A percentile compares a stretch with the other conserved stretches of the same genome.
These are phyloP conservation scores for Aplodontia rufa DNA, from an alignment of 2,113 vertebrate genomes.

Conservation along the genomic window DNA sequence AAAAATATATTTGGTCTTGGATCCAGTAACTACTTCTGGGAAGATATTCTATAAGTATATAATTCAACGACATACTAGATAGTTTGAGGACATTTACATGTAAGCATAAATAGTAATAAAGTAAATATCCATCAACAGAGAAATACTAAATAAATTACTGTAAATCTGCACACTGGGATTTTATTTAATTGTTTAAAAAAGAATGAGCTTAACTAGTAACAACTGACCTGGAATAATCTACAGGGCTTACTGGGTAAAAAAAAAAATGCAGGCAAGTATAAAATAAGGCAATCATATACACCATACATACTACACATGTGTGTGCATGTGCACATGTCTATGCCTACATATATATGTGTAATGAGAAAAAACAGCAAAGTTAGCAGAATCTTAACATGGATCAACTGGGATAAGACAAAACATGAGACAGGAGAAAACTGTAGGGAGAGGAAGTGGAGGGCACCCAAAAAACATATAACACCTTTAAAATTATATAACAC, in stretches of 20 bases:
- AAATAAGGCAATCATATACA: not conserved
- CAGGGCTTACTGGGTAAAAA: not conserved
- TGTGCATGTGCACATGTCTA: too few relatives aligned
- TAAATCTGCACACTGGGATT: not conserved
- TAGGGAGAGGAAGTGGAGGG: not conserved
- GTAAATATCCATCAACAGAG: not conserved
- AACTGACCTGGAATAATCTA: slow-evolving; percentile 5
- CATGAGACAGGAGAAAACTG: not conserved
- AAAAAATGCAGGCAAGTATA: slow-evolving; percentile 1
- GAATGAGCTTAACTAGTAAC: not conserved
- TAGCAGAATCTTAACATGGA: not conserved
- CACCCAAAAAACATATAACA: not conserved
- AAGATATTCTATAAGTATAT: not conserved
- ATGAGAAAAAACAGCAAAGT: not conserved
- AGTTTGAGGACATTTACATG: not conserved
- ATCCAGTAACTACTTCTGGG: not conserved
- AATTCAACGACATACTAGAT: not conserved
- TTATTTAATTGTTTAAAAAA: not conserved
- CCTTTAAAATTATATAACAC: not conserved
- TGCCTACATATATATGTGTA: not conserved
- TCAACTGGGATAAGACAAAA: not conserved
- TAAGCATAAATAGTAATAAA: slow-evolving; percentile 46
- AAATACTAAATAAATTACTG: not conserved
- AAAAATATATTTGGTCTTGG: not conserved
- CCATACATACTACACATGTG: not conserved